Conservation (phyloP, 2,888 invertebrate species). For the Chrysolina americana region DNA sequence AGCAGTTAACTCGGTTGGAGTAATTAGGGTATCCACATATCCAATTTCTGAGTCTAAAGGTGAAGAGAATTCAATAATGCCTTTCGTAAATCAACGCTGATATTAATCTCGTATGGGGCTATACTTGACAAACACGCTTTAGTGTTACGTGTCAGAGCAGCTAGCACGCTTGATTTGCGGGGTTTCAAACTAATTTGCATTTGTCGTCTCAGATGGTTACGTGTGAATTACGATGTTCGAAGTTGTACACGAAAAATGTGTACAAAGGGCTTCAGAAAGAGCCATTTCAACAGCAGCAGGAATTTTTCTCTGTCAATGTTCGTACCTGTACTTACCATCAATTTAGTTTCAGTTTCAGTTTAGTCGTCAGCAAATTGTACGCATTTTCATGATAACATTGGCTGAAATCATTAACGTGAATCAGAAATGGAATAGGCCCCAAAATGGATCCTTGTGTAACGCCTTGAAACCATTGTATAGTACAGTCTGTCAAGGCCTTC, state of each 20-base stretch:
- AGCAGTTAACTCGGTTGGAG: neutral
- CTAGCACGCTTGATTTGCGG: conserved; percentile 2
- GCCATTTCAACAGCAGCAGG: too few species aligned
- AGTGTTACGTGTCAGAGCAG: neutral
- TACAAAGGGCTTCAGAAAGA: too few species aligned
- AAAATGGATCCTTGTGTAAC: too few species aligned
- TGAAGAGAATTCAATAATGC: conserved; percentile 22
- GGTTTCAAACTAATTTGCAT: neutral
- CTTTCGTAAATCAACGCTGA: conserved; percentile 23
- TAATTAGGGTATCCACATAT: conserved; percentile 7
- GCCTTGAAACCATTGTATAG: too few species aligned
- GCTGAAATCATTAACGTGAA: too few species aligned
- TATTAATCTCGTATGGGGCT: conserved; percentile 14
- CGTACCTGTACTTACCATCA: too few species aligned
- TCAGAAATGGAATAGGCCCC: too few species aligned
- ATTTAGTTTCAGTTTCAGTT: too few species aligned
- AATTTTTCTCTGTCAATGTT: too few species aligned
- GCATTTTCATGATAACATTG: too few species aligned
- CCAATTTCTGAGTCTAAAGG: conserved; percentile 1
- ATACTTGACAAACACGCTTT: conserved; percentile 9
- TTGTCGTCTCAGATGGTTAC: conserved; percentile 1
- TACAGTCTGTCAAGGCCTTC: too few species aligned
- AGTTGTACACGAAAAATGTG: neutral
- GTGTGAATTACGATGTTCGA: neutral
- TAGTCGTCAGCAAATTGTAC: too few species aligned